Conservation (phyloP, 1,140 invertebrate genomes). For the Holotrichia oblita region DNA sequence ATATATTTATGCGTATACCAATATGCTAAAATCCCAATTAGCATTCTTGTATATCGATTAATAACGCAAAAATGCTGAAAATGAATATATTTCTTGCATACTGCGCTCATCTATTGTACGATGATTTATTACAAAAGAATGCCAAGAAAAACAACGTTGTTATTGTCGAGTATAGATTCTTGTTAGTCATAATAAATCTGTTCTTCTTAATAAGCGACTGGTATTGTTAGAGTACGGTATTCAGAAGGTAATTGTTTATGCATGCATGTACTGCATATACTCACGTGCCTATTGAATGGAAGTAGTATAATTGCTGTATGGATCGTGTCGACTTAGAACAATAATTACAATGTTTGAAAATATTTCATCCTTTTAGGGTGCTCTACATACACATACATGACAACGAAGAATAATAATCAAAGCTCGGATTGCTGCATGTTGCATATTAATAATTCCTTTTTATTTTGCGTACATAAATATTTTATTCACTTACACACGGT, state of each 20-base stretch:
- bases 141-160: constrained; percentile 12
- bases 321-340: too few relatives aligned
- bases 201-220: constrained; percentile 6
- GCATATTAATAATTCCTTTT: too few relatives aligned
- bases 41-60: neutral
- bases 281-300: neutral
- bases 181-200: constrained; percentile 3
- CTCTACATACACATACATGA: too few relatives aligned
- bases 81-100: neutral
- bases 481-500: too few relatives aligned
- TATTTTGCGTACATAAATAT: too few relatives aligned
- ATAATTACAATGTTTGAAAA: too few relatives aligned
- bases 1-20: neutral
- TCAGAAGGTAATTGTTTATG: constrained; percentile 1
- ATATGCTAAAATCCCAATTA: constrained; percentile 2
- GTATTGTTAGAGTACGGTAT: neutral
- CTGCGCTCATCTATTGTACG: neutral
- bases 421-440: too few relatives aligned
- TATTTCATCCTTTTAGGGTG: too few relatives aligned
- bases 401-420: too few relatives aligned
- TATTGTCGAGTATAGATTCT: neutral
- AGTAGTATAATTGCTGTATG: too few relatives aligned
- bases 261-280: neutral
- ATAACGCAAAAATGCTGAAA: constrained; percentile 8
- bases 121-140: constrained; percentile 13